These are phyloP conservation scores for Balaenoptera acutorostrata DNA, from an alignment of 2,113 vertebrate species.

Conservation along the genomic window DNA sequence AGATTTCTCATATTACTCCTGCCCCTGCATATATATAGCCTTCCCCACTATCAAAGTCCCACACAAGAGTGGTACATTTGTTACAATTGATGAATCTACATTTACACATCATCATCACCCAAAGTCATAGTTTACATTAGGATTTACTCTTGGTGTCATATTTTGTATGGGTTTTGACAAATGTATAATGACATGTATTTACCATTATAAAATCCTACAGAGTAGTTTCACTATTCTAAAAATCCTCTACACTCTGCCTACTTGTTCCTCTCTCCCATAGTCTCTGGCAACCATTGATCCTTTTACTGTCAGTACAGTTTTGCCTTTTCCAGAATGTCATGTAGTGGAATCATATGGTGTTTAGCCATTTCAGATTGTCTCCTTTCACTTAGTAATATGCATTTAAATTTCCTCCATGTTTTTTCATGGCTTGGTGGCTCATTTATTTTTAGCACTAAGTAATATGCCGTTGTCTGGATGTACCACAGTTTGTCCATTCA, in stretches of 20 bases:
- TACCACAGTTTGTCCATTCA: background rate
- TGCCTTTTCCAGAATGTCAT: background rate
- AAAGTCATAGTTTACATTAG: background rate
- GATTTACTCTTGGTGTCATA: background rate
- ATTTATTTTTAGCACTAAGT: background rate
- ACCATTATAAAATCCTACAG: background rate
- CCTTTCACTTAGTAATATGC: background rate
- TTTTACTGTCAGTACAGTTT: background rate
- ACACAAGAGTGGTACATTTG: background rate
- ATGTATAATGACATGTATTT: background rate
- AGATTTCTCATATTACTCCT: background rate
- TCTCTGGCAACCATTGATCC: background rate
- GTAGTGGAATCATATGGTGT: background rate
- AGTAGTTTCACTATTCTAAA: background rate
- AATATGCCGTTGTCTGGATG: background rate
- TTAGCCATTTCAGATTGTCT: background rate
- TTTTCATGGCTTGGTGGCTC: background rate
- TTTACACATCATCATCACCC: background rate
- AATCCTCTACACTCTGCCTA: background rate
- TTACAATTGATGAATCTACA: background rate
- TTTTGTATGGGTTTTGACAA: background rate
- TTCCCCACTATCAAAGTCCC: background rate
- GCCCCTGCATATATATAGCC: background rate
- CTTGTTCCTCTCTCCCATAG: background rate
- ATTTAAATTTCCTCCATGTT: background rate